phyloP scores from a whole-genome alignment of 2,797 vertebrate genomes.

The Amazona ochrocephala region DNA sequence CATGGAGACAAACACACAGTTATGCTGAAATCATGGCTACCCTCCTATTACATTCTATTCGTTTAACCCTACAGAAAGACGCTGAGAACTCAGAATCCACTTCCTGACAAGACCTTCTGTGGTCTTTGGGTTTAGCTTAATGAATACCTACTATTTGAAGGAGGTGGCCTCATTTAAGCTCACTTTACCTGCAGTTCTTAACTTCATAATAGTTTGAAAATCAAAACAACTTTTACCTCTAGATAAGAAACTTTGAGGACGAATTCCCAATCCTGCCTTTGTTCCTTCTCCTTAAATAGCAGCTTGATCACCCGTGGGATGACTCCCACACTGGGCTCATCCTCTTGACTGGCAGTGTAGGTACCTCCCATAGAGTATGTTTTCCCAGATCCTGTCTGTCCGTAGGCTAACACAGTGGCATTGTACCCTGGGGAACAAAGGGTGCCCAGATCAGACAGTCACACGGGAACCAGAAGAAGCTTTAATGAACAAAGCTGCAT shows the following conservation, averaged over 20 bases:
- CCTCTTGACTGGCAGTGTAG: conserved; percentile 89
- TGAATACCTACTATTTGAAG: neutral
- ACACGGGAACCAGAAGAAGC: neutral
- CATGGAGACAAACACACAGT: neutral
- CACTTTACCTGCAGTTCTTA: neutral
- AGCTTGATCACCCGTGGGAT: conserved; percentile 90
- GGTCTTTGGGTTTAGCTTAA: neutral
- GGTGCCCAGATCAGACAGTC: neutral
- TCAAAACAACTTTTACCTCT: conserved; percentile 80
- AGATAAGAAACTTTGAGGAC: conserved; percentile 89
- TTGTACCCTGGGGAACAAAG: conserved; percentile 87
- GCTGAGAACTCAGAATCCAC: neutral
- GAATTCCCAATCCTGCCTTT: conserved; percentile 83
- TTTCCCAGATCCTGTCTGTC: conserved; percentile 96
- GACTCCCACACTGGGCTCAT: conserved; percentile 88
- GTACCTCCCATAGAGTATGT: conserved; percentile 96
- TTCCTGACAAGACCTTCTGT: neutral
- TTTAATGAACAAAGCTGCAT: neutral
- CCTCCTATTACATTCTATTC: rapidly evolving
- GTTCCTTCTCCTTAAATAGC: conserved; percentile 88
- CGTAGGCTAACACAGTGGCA: conserved; percentile 94
- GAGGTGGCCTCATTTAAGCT: neutral
- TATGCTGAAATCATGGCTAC: neutral
- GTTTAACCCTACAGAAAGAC: neutral
- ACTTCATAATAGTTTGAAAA: neutral